Base-by-base conservation (phyloP, 2,888 invertebrate species). In the Nasonovia ribisnigri region DNA sequence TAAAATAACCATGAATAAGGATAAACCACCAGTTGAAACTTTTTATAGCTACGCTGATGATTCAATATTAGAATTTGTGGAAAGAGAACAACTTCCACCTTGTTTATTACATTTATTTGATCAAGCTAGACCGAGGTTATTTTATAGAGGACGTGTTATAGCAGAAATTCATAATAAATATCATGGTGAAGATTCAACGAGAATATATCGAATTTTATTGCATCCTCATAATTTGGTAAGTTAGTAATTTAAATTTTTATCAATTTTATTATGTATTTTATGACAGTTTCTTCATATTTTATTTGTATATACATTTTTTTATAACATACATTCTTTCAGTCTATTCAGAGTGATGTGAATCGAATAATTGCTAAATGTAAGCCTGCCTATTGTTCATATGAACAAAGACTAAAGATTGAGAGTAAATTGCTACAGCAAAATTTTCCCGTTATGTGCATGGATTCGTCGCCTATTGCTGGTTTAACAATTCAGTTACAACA, bases 131-230 rank as follows among this genome's bases (percentile, higher is more conserved):
- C 97, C 98, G 92, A 97, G 98, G 96, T 96, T 99, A 94, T 98
- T 98, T 96, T 98, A 99, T 96, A 98, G 97, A 95, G 99, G 99
- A 94, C 98, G 98, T 96, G 97, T 99, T 95, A 98, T 99, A 95
- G 98, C 98, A 95, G 98, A 99, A 96, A 97, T 99, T 95, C 97
- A 98, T 95, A 98, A 99, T 96, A 98, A 98, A 96, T 97, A 98
- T 95, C 26, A 90, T 67, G 88, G 89, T n/a, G 20, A 54, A 46
- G 20, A 54, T n/a, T 57, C 97, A 95, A 98, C 97, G 96, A 98
- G 98, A 96, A 97, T 97, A 95, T 97, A 98, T 96, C 98, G 98
- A 97, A 98, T 98, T 95, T 96, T 99, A 95, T 97, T 99, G 95
- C 97, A 97, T 96, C 98, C 98, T 95, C 98, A 98, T 94, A 97